phyloP scores from a whole-genome alignment of 2,888 invertebrate species.

The Amiota mariae region DNA sequence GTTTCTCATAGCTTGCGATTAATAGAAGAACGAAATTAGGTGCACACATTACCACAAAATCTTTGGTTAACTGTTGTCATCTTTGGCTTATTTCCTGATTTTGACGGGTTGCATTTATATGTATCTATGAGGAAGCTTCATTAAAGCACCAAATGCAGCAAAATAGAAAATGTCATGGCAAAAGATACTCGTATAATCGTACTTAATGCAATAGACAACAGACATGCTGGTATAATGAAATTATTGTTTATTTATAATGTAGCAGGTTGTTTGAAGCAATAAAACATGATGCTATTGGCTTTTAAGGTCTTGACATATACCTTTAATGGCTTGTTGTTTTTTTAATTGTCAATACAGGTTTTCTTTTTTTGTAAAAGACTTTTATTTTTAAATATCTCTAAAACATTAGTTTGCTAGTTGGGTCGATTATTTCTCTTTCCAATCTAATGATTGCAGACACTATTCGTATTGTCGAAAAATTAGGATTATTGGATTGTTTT shows the following conservation, averaged over 20 bases:
- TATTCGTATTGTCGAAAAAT: no score
- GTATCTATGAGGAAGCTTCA: neutral
- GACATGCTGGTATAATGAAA: slow-evolving; percentile 42
- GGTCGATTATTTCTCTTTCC: no score
- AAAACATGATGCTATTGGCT: slow-evolving; percentile 12
- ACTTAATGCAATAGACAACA: slow-evolving; percentile 47
- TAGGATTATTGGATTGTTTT: no score
- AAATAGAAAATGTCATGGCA: slow-evolving; percentile 33
- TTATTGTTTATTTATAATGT: slow-evolving; percentile 26
- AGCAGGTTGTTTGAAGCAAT: neutral
- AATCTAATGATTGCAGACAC: no score
- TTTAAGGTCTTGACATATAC: slow-evolving; percentile 5
- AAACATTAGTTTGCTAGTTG: no score
- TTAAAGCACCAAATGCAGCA: neutral
- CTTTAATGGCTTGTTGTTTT: slow-evolving; percentile 12
- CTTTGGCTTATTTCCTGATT: neutral
- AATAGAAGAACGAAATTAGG: no score
- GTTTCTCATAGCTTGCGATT: no score
- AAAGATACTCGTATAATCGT: slow-evolving; percentile 16
- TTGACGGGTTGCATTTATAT: no score
- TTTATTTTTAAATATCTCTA: no score
- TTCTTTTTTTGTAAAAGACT: no score
- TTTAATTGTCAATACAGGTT: neutral
- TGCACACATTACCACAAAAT: no score
- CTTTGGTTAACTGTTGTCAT: neutral